These are phyloP conservation scores for Nicator chloris DNA, from an alignment of 2,113 vertebrate species.

Conservation along the genomic window DNA sequence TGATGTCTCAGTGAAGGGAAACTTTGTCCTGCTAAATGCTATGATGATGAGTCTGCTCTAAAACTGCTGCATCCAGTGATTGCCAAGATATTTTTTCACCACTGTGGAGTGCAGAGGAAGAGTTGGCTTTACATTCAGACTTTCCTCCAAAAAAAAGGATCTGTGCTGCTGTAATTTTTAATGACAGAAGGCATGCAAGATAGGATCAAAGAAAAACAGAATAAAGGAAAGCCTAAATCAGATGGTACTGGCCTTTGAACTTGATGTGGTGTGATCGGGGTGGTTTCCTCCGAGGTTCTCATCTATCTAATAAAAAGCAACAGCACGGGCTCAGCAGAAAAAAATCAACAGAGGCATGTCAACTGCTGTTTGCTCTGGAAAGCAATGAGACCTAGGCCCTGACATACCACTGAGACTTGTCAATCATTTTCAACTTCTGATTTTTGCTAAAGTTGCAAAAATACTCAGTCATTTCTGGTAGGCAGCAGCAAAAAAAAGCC, in stretches of 20 bases:
- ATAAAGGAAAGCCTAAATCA: neutral
- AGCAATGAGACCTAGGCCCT: neutral
- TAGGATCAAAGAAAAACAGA: neutral
- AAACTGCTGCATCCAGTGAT: neutral
- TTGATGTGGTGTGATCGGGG: neutral
- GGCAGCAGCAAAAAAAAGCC: neutral
- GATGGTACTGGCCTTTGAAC: neutral
- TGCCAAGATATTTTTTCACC: neutral
- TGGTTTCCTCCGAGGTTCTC: neutral
- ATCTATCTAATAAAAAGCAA: neutral
- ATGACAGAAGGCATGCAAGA: neutral
- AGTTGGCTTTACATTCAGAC: neutral
- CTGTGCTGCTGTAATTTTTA: neutral
- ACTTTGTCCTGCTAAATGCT: neutral
- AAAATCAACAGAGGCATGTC: neutral
- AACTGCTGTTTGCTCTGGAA: neutral
- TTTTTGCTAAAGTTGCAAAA: neutral
- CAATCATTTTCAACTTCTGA: rapidly evolving
- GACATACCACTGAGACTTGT: neutral
- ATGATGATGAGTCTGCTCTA: neutral
- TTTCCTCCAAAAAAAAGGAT: neutral
- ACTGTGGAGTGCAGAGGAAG: neutral
- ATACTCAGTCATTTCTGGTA: neutral
- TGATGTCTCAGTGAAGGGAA: neutral
- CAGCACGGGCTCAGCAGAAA: neutral